A percentile compares a stretch with the other conserved stretches of the same genome.
Conservation (phyloP, 2,888 invertebrate species). For the Andrena camellia region DNA sequence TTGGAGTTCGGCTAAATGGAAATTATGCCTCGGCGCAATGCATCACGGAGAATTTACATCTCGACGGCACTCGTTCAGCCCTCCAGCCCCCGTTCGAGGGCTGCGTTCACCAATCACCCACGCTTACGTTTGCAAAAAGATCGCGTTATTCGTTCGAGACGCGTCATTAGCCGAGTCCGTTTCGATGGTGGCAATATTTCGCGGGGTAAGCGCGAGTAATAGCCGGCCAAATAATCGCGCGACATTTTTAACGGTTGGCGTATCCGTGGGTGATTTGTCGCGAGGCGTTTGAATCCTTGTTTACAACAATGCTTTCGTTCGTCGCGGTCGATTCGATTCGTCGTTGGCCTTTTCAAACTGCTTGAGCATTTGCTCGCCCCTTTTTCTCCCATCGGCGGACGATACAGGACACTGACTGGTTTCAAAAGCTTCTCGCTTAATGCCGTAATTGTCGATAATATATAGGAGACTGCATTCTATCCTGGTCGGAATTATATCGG, state of each 20-base stretch:
- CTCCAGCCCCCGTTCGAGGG: not conserved
- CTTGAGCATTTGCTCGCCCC: too few relatives aligned
- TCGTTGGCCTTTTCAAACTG: not conserved
- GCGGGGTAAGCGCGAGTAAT: not conserved
- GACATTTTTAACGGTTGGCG: not conserved
- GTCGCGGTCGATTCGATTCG: not conserved
- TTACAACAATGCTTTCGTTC: not conserved
- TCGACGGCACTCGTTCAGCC: constrained; percentile 22
- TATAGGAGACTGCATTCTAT: constrained; percentile 64
- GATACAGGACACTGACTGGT: constrained; percentile 23
- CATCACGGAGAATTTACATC: constrained; percentile 49
- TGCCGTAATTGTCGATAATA: constrained; percentile 65
- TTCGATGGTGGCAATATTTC: not conserved
- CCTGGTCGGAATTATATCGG: constrained; percentile 62
- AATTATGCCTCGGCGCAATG: constrained; percentile 55
- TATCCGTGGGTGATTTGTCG: not conserved
- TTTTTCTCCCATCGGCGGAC: not conserved
- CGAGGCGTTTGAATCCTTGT: not conserved
- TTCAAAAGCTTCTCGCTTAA: constrained; percentile 48
- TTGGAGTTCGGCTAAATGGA: constrained; percentile 59
- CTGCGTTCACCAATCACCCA: constrained; percentile 25
- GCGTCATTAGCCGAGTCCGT: constrained; percentile 6
- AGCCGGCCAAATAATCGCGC: constrained; percentile 1
- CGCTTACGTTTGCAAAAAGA: constrained; percentile 31
- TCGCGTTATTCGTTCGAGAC: not conserved